These are phyloP conservation scores for Hyaena hyaena DNA, from an alignment of 2,113 vertebrate species.

Conservation along the genomic window DNA sequence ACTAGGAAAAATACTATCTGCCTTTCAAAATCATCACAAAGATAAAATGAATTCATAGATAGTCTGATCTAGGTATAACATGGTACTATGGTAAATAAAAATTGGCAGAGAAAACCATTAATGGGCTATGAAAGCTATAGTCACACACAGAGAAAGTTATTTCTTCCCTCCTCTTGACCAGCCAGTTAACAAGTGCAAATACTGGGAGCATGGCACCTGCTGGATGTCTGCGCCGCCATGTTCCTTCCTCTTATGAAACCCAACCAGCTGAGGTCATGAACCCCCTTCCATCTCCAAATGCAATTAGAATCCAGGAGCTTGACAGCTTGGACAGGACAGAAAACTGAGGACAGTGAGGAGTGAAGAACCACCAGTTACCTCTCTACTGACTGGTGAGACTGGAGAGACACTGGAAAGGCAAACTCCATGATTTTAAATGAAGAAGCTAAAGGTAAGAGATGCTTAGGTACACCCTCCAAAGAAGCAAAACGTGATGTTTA, in stretches of 20 bases:
- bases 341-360: not conserved
- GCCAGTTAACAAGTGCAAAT: not conserved
- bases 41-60: not conserved
- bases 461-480: not conserved
- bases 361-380: not conserved
- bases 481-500: not conserved
- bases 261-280: not conserved
- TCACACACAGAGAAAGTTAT: not conserved
- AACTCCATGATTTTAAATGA: not conserved
- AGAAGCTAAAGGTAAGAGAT: not conserved
- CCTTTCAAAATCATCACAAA: not conserved
- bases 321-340: not conserved
- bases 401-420: not conserved
- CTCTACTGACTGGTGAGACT: not conserved
- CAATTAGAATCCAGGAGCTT: not conserved
- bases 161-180: not conserved
- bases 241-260: not conserved
- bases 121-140: not conserved
- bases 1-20: not conserved
- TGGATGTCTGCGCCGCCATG: not conserved
- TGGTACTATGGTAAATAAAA: not conserved
- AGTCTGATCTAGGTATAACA: not conserved
- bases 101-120: not conserved
- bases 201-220: fast-evolving
- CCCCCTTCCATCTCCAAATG: not conserved